These are phyloP conservation scores for Meles meles DNA, from an alignment of 2,113 vertebrate genomes.

Conservation along the genomic window DNA sequence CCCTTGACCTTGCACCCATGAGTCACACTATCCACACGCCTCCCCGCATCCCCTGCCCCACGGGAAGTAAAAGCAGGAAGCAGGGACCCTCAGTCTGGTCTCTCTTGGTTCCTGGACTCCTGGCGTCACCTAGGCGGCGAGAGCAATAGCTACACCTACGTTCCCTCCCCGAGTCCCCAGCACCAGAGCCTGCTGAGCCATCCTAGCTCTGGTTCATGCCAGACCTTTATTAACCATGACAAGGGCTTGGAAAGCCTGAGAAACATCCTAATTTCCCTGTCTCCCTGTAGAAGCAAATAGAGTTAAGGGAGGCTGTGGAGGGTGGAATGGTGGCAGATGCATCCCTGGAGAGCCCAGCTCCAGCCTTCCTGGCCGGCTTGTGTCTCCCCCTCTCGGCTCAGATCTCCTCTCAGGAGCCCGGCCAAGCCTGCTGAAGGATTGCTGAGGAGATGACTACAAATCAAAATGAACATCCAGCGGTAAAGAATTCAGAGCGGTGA, in stretches of 20 bases:
- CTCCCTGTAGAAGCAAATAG: conserved; percentile 66
- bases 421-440: conserved; percentile 62
- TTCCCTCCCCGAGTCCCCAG: neutral
- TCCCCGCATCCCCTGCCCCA: accelerated
- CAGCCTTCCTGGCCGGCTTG: conserved; percentile 60
- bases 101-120: neutral
- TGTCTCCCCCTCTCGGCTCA: conserved; percentile 41
- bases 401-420: conserved; percentile 69
- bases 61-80: neutral
- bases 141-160: neutral
- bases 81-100: neutral
- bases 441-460: conserved; percentile 73
- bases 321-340: conserved; percentile 41
- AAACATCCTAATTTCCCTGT: conserved; percentile 75
- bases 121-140: neutral
- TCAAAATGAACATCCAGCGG: conserved; percentile 77
- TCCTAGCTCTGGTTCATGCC: conserved; percentile 16
- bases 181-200: neutral
- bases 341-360: conserved; percentile 56
- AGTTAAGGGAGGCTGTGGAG: conserved; percentile 46
- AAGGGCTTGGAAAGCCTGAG: conserved; percentile 57
- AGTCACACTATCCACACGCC: neutral
- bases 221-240: conserved; percentile 78
- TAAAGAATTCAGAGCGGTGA: conserved; percentile 75
- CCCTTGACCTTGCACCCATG: neutral